These are phyloP conservation scores for Antheraea assamensis DNA, from an alignment of 2,888 invertebrate species.

Conservation along the genomic window DNA sequence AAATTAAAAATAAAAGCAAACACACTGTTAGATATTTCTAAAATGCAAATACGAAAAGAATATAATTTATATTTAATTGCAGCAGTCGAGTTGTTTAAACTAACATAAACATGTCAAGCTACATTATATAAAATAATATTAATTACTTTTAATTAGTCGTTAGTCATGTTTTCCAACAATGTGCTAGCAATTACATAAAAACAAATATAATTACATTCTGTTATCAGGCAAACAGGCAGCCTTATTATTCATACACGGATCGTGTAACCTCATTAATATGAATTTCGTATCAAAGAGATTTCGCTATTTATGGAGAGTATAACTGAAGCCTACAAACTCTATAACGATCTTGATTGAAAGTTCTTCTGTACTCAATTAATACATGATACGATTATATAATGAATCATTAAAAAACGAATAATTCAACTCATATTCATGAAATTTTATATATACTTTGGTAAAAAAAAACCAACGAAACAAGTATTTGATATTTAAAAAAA, in stretches of 20 bases:
- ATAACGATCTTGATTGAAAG: too few species aligned
- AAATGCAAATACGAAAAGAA: background rate
- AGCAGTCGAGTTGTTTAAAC: background rate
- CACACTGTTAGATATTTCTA: background rate
- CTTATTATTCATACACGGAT: background rate
- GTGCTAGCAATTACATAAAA: slow-evolving; percentile 17
- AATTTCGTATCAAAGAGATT: slow-evolving; percentile 7
- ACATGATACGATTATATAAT: too few species aligned
- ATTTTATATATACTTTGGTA: too few species aligned
- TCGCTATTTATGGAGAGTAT: background rate
- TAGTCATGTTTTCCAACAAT: slow-evolving; percentile 18
- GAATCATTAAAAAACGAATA: too few species aligned
- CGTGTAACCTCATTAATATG: slow-evolving; percentile 6
- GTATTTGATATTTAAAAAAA: background rate
- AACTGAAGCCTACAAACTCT: too few species aligned
- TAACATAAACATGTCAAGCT: slow-evolving; percentile 6
- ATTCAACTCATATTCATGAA: too few species aligned
- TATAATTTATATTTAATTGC: background rate
- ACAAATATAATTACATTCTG: slow-evolving; percentile 8
- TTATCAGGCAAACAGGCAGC: background rate
- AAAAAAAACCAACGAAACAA: too few species aligned
- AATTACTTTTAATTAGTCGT: slow-evolving; percentile 17
- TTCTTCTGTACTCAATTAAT: too few species aligned
- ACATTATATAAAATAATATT: slow-evolving; percentile 18
- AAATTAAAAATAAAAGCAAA: background rate